Base-by-base conservation (phyloP, 1,140 invertebrate species). In the Chelonus insularis region DNA sequence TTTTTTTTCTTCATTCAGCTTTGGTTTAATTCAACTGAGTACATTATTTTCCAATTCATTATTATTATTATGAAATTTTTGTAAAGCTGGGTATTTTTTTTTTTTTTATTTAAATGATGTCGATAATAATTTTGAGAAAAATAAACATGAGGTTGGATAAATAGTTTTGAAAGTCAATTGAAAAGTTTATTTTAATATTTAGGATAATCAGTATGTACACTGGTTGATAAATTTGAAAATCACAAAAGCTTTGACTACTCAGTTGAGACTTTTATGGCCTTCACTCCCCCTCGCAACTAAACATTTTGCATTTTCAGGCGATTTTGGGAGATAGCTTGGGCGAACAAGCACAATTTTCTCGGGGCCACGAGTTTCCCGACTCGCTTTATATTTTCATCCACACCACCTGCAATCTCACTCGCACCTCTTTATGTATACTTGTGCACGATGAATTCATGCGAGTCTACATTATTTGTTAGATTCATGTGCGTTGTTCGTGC, bases 291-390 rank as follows among this genome's bases (percentile, higher is more conserved):
- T n/a, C 12, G 16, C 2, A 5, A n/a, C 32, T 52, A 48, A 45
- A 37, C 50, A 52, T 63, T 67, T 67, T 59, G 59, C 58, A 67
- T 67, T 66, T 66, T 66, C 64, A 47, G 58, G 32, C 61, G 39
- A 66, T 66, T 67, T 58, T 47, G 43, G 50, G 62, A 57, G 58
- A 45, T 47, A 61, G 57, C 58, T 12, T 4, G 29, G 34, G 50
- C 55, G 52, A 58, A 60, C 64, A 58, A 63, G 62, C 43, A 56
- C 62, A 64, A 67, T 64, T 64, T 67, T 62, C 65, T 59, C 58
- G 41, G 36, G 58, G 32, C 55, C 39, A 52, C 57, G 45, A 12
- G 29, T 43, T n/a, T n/a, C n/a, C 21, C 25, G 14, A 18, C 34
- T 32, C 50, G 14, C 45, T 60, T 61, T 47, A 57, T 61, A 65